Percentiles rank a stretch among this genome's conserved stretches.
These are phyloP conservation scores for Lordiphosa andalusiaca DNA, from an alignment of 2,888 invertebrate species.

Conservation along the genomic window DNA sequence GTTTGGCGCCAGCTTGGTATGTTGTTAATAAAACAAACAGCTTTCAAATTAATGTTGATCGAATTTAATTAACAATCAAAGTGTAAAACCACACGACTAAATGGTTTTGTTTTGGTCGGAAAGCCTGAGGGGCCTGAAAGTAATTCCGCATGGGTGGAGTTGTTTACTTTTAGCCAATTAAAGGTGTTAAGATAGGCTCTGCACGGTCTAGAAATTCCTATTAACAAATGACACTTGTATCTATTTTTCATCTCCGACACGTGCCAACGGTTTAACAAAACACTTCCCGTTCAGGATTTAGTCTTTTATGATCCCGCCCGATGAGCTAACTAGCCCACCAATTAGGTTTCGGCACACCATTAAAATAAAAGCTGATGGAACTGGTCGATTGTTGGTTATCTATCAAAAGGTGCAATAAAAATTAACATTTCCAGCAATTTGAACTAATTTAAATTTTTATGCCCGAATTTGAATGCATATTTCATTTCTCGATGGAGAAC, in stretches of 20 bases:
- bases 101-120: conserved; percentile 34
- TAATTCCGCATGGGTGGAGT: no score
- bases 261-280: not conserved
- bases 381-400: conserved; percentile 15
- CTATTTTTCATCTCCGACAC: conserved; percentile 11
- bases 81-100: conserved; percentile 46
- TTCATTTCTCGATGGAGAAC: conserved; percentile 26
- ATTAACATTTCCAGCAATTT: conserved; percentile 11
- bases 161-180: no score
- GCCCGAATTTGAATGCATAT: conserved; percentile 27
- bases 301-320: conserved; percentile 14
- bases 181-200: no score
- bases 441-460: conserved; percentile 31
- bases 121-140: no score
- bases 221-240: not conserved
- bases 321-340: conserved; percentile 34
- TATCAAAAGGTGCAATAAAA: conserved; percentile 23
- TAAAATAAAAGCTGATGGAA: conserved; percentile 31
- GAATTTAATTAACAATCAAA: conserved; percentile 59
- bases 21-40: conserved; percentile 55
- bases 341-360: conserved; percentile 67
- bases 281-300: conserved; percentile 26
- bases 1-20: conserved; percentile 61
- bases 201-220: no score
- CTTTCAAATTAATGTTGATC: conserved; percentile 28